A percentile compares a stretch with the other conserved stretches of the same genome.
Conservation (phyloP, 2,113 vertebrate species). For the Thinocorus orbignyianus region DNA sequence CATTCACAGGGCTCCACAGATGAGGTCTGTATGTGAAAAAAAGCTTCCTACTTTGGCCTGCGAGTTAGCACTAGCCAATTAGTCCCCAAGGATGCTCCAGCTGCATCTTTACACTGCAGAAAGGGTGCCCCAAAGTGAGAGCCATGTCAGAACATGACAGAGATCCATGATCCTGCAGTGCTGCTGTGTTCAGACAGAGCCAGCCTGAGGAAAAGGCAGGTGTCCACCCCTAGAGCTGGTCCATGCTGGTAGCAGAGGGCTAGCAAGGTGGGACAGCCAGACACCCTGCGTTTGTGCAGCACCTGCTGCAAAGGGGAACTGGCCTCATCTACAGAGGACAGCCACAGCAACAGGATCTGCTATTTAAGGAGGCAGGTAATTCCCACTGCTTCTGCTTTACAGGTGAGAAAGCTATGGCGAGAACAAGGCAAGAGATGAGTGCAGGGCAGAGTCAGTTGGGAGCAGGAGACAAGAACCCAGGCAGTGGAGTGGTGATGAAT, state of each 20-base stretch:
- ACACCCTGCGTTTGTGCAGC: background rate
- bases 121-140: background rate
- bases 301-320: background rate
- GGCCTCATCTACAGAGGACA: background rate
- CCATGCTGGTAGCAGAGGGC: background rate
- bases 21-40: background rate
- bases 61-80: background rate
- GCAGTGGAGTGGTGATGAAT: background rate
- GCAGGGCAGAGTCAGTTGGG: background rate
- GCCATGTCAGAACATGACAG: background rate
- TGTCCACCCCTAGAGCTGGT: background rate
- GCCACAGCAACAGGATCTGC: background rate
- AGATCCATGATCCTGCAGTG: background rate
- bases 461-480: background rate
- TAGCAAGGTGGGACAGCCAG: background rate
- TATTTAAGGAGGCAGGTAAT: background rate
- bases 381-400: background rate
- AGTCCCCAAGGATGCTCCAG: background rate
- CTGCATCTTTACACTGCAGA: background rate
- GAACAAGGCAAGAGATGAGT: background rate
- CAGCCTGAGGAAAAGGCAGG: background rate
- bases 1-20: background rate
- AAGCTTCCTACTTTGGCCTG: background rate
- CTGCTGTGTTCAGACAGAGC: background rate
- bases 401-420: background rate